phyloP scores from a whole-genome alignment of 2,797 vertebrate species.

The Diceros bicornis region DNA sequence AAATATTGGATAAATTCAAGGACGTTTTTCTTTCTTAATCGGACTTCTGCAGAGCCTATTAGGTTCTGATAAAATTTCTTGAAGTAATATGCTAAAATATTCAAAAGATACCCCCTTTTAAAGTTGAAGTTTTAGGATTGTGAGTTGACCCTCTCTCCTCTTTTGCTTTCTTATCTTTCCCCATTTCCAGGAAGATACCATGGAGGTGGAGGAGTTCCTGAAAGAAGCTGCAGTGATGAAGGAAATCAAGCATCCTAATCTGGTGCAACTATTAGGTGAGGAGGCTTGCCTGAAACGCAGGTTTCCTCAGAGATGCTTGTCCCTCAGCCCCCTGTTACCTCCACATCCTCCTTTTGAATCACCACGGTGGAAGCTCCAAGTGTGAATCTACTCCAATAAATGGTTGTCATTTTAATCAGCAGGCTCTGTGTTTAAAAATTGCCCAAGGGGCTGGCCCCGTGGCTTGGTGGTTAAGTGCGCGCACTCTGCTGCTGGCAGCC shows the following conservation, averaged over 20 bases:
- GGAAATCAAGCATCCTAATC: constrained; percentile 99
- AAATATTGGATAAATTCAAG: constrained; percentile 32
- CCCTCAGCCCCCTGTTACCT: background rate
- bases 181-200: constrained; percentile 96
- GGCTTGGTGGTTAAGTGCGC: no score
- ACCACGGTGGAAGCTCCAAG: background rate
- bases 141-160: constrained; percentile 65
- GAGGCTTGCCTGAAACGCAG: background rate
- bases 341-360: constrained; percentile 47
- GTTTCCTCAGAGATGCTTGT: background rate
- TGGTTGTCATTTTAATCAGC: background rate
- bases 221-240: constrained; percentile 99
- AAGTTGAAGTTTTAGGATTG: constrained; percentile 24
- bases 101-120: constrained; percentile 18
- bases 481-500: no score
- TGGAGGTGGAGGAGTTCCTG: constrained; percentile 99
- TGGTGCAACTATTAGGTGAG: constrained; percentile 94
- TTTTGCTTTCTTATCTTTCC: constrained; percentile 67
- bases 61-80: constrained; percentile 26
- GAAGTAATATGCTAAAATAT: constrained; percentile 48
- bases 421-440: constrained; percentile 15
- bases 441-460: no score
- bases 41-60: background rate
- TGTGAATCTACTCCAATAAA: background rate
- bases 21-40: constrained; percentile 9